Conservation (phyloP, 37 sponge, comb jelly and placozoan species). For the Chondrilla cf. caribensis region DNA sequence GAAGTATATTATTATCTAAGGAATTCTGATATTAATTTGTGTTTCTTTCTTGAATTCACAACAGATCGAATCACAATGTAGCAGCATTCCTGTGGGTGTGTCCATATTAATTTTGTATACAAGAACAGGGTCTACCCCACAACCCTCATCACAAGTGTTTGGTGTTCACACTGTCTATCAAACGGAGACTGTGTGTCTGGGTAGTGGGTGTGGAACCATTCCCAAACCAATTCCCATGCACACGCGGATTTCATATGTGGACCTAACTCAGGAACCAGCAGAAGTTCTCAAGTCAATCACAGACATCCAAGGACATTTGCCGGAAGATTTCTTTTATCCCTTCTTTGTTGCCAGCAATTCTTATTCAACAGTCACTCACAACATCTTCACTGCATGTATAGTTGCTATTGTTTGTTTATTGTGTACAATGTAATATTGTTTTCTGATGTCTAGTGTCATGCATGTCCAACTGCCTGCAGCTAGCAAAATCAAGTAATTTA, state of each 20-base stretch:
- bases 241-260: slow-evolving; percentile 29
- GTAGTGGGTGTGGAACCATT: not conserved
- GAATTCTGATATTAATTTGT: too few species aligned
- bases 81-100: slow-evolving; percentile 7
- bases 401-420: not conserved
- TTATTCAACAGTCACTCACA: not conserved
- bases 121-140: slow-evolving; percentile 19
- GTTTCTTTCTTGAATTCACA: not conserved
- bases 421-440: not conserved
- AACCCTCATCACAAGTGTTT: not conserved
- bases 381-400: not conserved
- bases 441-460: too few species aligned
- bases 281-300: slow-evolving; percentile 20
- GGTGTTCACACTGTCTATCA: not conserved
- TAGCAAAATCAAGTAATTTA: too few species aligned
- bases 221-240: slow-evolving; percentile 17
- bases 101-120: slow-evolving; percentile 5
- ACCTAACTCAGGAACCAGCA: slow-evolving; percentile 13
- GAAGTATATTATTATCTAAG: too few species aligned
- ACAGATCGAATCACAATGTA: not conserved
- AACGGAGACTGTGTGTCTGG: slow-evolving; percentile 2
- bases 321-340: slow-evolving; percentile 54
- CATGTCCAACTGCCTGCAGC: too few species aligned
- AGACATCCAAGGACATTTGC: slow-evolving; percentile 26
- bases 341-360: slow-evolving; percentile 34